These are phyloP conservation scores for Pelecanus crispus DNA, from an alignment of 2,113 vertebrate species.

Conservation along the genomic window DNA sequence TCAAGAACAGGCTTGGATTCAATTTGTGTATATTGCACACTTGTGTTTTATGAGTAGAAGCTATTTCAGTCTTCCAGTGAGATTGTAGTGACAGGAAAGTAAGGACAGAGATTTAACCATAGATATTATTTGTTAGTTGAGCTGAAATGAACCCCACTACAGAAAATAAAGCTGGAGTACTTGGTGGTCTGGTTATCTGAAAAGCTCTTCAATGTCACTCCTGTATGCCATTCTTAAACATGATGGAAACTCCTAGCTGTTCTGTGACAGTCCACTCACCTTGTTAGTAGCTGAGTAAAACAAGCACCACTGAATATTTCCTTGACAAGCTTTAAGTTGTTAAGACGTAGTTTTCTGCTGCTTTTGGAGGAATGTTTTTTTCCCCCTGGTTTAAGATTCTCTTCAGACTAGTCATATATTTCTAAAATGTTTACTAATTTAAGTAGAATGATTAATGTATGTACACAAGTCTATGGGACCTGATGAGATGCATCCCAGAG, in stretches of 20 bases:
- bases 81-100: not conserved
- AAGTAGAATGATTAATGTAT: not conserved
- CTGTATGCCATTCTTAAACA: accelerated
- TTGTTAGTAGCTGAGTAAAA: not conserved
- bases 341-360: not conserved
- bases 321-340: not conserved
- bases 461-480: no score
- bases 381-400: not conserved
- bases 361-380: not conserved
- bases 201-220: not conserved
- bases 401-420: not conserved
- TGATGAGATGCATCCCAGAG: no score
- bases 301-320: not conserved
- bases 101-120: not conserved
- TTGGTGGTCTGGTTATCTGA: not conserved
- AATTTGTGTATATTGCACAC: not conserved
- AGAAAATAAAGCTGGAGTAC: not conserved
- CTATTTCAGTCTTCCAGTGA: not conserved
- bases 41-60: not conserved
- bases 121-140: not conserved
- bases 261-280: not conserved
- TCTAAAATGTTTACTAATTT: not conserved
- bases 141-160: not conserved
- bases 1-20: not conserved
- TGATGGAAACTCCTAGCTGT: not conserved